Conservation (phyloP, 2,113 vertebrate species). For the Ploceus nigricollis region DNA sequence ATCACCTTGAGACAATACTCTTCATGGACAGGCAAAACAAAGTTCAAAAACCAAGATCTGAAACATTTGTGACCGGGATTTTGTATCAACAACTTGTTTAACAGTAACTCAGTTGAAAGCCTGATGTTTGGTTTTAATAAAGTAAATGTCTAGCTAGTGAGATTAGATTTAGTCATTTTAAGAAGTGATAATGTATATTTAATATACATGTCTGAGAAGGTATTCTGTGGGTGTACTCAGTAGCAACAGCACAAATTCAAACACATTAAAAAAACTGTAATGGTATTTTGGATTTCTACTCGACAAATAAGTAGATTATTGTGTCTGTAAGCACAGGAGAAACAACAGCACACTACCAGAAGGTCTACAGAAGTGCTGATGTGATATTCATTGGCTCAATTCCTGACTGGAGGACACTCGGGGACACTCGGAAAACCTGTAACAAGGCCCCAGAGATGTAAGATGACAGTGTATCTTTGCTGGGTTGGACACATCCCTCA, state of each 20-base stretch:
- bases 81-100: background rate
- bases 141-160: background rate
- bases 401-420: background rate
- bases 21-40: background rate
- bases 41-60: background rate
- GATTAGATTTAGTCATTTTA: background rate
- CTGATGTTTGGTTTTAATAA: background rate
- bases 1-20: background rate
- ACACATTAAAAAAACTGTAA: accelerated
- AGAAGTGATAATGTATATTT: background rate
- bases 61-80: background rate
- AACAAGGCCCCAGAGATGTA: background rate
- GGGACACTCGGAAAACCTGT: background rate
- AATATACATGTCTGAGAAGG: background rate
- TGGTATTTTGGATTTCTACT: background rate
- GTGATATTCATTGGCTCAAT: background rate
- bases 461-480: accelerated
- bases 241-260: background rate
- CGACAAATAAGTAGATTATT: background rate
- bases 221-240: background rate
- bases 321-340: background rate
- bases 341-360: background rate
- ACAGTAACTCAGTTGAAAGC: background rate
- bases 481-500: background rate
- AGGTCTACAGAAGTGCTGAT: background rate